phyloP scores from a whole-genome alignment of 2,113 vertebrate genomes.

The Cricetomys ansorgei region DNA sequence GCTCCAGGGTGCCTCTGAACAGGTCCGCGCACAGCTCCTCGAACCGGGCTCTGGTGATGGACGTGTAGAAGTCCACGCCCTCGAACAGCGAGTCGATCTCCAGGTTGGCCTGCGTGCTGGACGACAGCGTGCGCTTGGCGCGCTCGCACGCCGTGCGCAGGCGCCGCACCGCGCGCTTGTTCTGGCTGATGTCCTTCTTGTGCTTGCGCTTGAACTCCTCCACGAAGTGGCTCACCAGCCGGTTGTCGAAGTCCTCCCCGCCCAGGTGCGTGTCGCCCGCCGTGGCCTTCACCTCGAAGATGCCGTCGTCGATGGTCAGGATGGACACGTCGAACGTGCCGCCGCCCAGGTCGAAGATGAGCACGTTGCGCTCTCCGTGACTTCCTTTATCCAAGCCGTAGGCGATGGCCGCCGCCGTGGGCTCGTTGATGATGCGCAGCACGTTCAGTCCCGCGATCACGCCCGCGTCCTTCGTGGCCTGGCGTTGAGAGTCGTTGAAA shows the following conservation, averaged over 20 bases:
- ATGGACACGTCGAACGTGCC: slow-evolving; percentile 96
- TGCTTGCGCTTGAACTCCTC: slow-evolving; percentile 95
- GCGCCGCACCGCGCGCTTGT: slow-evolving; percentile 93
- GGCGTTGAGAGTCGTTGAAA: slow-evolving; percentile 95
- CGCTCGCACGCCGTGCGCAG: slow-evolving; percentile 94
- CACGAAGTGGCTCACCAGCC: slow-evolving; percentile 94
- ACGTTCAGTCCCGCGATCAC: slow-evolving; percentile 93
- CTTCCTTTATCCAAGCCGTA: slow-evolving; percentile 96
- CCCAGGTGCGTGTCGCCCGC: slow-evolving; percentile 95
- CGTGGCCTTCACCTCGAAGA: slow-evolving; percentile 95
- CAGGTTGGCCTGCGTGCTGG: slow-evolving; percentile 95
- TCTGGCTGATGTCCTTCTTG: slow-evolving; percentile 93
- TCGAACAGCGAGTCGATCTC: slow-evolving; percentile 95
- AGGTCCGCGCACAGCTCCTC: slow-evolving; percentile 95
- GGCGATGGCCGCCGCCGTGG: slow-evolving; percentile 95
- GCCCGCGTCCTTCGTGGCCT: slow-evolving; percentile 95
- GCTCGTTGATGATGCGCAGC: slow-evolving; percentile 95
- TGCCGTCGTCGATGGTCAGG: slow-evolving; percentile 95
- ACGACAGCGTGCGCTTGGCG: slow-evolving; percentile 95
- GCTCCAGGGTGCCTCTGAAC: slow-evolving; percentile 93
- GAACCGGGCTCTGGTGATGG: slow-evolving; percentile 94
- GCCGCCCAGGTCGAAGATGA: slow-evolving; percentile 95
- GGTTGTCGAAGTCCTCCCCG: slow-evolving; percentile 95
- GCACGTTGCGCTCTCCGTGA: slow-evolving; percentile 93
- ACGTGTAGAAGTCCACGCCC: slow-evolving; percentile 95